Conservation (phyloP, 2,888 invertebrate genomes). For the Tenthredo livida region DNA sequence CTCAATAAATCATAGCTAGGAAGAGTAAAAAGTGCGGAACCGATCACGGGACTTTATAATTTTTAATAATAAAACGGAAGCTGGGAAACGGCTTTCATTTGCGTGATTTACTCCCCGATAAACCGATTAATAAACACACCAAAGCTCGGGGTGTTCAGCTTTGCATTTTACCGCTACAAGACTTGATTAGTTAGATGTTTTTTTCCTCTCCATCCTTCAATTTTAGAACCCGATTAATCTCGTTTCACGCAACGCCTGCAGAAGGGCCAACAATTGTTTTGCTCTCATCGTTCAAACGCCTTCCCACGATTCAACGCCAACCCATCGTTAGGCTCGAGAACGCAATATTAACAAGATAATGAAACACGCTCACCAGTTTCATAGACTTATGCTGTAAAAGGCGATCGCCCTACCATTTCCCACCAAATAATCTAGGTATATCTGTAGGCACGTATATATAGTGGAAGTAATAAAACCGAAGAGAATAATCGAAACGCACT, state of each 20-base stretch:
- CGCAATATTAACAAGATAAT: conserved; percentile 42
- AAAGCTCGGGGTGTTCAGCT: conserved; percentile 1
- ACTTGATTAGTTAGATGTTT: neutral
- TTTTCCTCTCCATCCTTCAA: neutral
- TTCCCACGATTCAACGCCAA: conserved; percentile 38
- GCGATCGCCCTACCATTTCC: conserved; percentile 11
- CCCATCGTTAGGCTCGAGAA: conserved; percentile 13
- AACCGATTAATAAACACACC: conserved; percentile 46
- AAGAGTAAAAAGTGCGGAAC: neutral
- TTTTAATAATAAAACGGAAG: conserved; percentile 52
- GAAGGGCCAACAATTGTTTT: conserved; percentile 12
- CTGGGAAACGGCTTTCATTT: conserved; percentile 32
- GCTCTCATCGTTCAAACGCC: conserved; percentile 4
- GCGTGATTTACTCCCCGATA: conserved; percentile 43
- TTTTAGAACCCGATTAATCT: neutral
- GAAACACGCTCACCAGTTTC: conserved; percentile 27
- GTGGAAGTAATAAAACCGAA: conserved; percentile 29
- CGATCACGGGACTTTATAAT: conserved; percentile 34
- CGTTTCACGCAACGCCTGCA: neutral
- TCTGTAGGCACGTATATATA: neutral
- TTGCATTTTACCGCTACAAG: neutral
- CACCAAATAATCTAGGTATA: conserved; percentile 12
- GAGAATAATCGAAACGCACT: conserved; percentile 47
- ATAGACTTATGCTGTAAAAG: neutral
- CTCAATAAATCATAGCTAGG: conserved; percentile 38